These are phyloP conservation scores for Cheilosia grossa DNA, from an alignment of 2,888 invertebrate species.

Conservation along the genomic window DNA sequence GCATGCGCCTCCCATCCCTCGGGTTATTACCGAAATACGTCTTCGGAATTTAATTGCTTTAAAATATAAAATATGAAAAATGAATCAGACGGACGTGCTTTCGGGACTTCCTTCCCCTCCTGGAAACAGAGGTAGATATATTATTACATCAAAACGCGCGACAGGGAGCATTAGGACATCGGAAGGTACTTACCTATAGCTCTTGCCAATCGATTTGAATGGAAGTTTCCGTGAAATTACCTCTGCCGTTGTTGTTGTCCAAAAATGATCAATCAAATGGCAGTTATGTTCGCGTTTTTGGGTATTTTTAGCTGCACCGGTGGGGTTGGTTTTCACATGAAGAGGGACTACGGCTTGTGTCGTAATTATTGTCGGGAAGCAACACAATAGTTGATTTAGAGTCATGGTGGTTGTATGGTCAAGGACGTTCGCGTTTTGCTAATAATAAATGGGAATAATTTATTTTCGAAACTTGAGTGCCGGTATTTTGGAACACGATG, in stretches of 20 bases:
- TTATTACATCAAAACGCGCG: slow-evolving; percentile 49
- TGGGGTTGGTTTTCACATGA: neutral
- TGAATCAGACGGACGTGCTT: slow-evolving; percentile 63
- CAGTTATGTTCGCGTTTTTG: slow-evolving; percentile 45
- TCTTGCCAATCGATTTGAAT: slow-evolving; percentile 62
- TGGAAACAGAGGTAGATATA: slow-evolving; percentile 22
- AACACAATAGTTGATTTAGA: slow-evolving; percentile 6
- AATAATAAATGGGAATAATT: slow-evolving; percentile 18
- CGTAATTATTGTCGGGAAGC: slow-evolving; percentile 45
- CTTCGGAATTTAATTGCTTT: slow-evolving; percentile 70
- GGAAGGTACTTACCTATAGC: slow-evolving; percentile 70
- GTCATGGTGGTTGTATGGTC: slow-evolving; percentile 37
- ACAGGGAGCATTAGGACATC: slow-evolving; percentile 60
- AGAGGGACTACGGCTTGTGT: slow-evolving; percentile 10
- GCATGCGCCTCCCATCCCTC: slow-evolving; percentile 49
- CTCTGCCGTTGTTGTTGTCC: slow-evolving; percentile 9
- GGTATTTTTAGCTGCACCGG: slow-evolving; percentile 33
- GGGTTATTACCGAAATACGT: slow-evolving; percentile 62
- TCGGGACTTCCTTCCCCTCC: slow-evolving; percentile 43
- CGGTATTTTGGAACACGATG: slow-evolving; percentile 40
- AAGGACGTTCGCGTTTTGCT: slow-evolving; percentile 45
- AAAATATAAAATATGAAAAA: too few species aligned
- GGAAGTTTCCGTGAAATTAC: slow-evolving; percentile 16
- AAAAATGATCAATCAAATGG: slow-evolving; percentile 67
- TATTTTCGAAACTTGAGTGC: slow-evolving; percentile 44